Evolutionary conservation across 1,140 invertebrate genomes (phyloP).

Genomic region (Zaprionus taronus): DNA sequence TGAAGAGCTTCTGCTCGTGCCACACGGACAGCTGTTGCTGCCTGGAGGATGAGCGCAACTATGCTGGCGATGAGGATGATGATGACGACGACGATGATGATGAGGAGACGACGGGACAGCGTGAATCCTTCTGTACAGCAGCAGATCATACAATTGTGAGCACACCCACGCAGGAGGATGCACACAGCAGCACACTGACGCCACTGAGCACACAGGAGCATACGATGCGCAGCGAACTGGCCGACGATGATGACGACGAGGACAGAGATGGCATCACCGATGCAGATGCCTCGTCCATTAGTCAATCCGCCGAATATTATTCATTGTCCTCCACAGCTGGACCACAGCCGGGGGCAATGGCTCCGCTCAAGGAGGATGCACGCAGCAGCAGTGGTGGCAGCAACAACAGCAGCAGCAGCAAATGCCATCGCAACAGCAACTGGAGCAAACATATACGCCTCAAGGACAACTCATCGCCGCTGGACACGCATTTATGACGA

Average conservation of each 20-base stretch:
- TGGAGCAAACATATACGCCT: constrained; percentile 71
- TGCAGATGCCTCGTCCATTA: constrained; percentile 73
- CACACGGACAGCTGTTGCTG: constrained; percentile 69
- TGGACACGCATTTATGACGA: constrained; percentile 83
- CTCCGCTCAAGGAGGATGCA: background rate
- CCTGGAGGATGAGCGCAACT: constrained; percentile 28
- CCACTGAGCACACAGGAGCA: constrained; percentile 69
- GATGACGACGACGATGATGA: constrained; percentile 58
- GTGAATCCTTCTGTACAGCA: constrained; percentile 70
- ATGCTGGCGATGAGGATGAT: constrained; percentile 30
- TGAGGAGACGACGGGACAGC: constrained; percentile 63
- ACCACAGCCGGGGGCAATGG: constrained; percentile 31
- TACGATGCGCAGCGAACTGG: constrained; percentile 62
- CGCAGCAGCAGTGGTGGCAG: constrained; percentile 13
- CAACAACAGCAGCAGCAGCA: constrained; percentile 25
- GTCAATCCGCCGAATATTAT: constrained; percentile 81
- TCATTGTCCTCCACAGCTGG: constrained; percentile 62
- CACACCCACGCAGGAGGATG: constrained; percentile 63
- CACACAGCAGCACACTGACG: constrained; percentile 74
- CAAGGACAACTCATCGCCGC: constrained; percentile 56
- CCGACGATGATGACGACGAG: constrained; percentile 19
- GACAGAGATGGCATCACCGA: constrained; percentile 57
- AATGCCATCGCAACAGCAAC: background rate
- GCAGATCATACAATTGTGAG: constrained; percentile 69
- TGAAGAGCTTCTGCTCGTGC: constrained; percentile 70